Conservation (phyloP, 2,888 invertebrate genomes). For the Nematopogon swammerdamellus region DNA sequence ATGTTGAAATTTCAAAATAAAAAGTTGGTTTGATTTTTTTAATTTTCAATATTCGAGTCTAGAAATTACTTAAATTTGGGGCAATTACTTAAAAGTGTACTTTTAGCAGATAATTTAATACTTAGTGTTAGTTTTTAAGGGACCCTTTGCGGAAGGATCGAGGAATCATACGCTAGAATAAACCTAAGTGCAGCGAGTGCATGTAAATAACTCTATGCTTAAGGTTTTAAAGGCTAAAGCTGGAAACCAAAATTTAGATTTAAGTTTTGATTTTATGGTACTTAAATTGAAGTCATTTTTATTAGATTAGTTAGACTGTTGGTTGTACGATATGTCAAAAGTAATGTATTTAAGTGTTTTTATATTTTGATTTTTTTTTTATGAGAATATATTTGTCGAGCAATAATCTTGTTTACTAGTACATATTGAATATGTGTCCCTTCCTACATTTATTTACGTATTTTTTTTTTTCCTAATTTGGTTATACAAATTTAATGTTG, state of each 20-base stretch:
- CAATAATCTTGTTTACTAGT: slow-evolving; percentile 10
- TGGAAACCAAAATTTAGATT: slow-evolving; percentile 33
- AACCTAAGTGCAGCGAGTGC: slow-evolving; percentile 50
- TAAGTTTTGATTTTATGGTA: neutral
- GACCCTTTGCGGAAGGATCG: slow-evolving; percentile 28
- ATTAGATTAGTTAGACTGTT: no score
- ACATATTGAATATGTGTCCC: neutral
- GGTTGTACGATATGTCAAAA: no score
- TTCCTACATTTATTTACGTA: no score
- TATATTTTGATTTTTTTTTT: neutral
- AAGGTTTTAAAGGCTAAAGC: slow-evolving; percentile 23
- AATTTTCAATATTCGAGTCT: slow-evolving; percentile 7
- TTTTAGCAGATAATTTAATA: slow-evolving; percentile 13
- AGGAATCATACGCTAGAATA: slow-evolving; percentile 55
- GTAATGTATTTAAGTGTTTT: no score
- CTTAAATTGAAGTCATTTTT: neutral
- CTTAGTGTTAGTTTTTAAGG: slow-evolving; percentile 21
- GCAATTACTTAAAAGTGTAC: slow-evolving; percentile 9
- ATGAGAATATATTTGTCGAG: slow-evolving; percentile 2
- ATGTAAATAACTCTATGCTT: slow-evolving; percentile 30
- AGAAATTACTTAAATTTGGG: slow-evolving; percentile 11
- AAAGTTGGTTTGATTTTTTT: slow-evolving; percentile 1
- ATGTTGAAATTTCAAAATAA: slow-evolving; percentile 1
- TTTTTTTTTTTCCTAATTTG: slow-evolving; percentile 5
- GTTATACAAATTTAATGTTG: no score